These are phyloP conservation scores for Syngnathus acus DNA, from an alignment of 2,797 vertebrate species.

Conservation along the genomic window DNA sequence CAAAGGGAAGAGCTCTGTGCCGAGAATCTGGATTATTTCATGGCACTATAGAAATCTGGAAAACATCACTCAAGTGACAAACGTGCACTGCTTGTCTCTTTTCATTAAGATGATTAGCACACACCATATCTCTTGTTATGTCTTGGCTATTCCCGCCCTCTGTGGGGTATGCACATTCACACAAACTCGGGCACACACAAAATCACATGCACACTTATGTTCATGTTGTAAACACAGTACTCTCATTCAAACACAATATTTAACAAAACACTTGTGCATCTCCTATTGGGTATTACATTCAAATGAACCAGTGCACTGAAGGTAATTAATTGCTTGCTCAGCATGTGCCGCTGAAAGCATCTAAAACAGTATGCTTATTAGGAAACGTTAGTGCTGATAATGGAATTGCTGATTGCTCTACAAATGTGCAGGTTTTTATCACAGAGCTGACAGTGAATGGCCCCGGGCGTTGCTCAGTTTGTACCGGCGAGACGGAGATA, in stretches of 20 bases:
- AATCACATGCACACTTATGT: background rate
- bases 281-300: slow-evolving; percentile 21
- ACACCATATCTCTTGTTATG: slow-evolving; percentile 31
- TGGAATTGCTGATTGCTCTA: slow-evolving; percentile 3
- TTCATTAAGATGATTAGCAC: slow-evolving; percentile 11
- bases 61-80: slow-evolving; percentile 30
- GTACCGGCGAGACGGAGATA: slow-evolving; percentile 29
- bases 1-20: slow-evolving; percentile 19
- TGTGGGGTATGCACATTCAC: slow-evolving; percentile 19
- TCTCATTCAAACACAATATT: slow-evolving; percentile 13
- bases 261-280: slow-evolving; percentile 2
- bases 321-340: background rate
- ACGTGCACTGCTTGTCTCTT: slow-evolving; percentile 19
- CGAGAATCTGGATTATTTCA: slow-evolving; percentile 15
- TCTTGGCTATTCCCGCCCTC: slow-evolving; percentile 32
- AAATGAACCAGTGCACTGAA: slow-evolving; percentile 7
- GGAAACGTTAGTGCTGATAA: slow-evolving; percentile 2
- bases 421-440: slow-evolving; percentile 4
- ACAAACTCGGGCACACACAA: background rate
- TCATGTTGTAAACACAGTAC: slow-evolving; percentile 7
- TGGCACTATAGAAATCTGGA: slow-evolving; percentile 30
- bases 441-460: background rate
- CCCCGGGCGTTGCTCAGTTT: slow-evolving; percentile 25
- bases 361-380: background rate
- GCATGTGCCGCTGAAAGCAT: background rate